A percentile compares a stretch with the other conserved stretches of the same genome.
Conservation (phyloP, 2,113 vertebrate genomes). For the Scytalopus superciliaris region DNA sequence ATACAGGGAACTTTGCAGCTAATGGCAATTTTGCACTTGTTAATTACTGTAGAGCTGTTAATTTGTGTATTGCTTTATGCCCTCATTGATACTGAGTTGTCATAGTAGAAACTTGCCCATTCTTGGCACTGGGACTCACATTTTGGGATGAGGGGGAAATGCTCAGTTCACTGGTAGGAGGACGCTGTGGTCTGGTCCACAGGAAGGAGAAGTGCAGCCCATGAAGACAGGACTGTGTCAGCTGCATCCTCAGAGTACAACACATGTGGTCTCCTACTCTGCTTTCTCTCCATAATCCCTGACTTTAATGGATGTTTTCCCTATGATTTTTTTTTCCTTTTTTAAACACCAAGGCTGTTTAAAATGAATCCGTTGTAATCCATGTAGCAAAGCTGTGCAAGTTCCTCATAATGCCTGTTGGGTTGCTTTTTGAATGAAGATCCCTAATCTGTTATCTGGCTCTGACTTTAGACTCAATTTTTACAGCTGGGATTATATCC, state of each 20-base stretch:
- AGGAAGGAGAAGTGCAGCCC: not conserved
- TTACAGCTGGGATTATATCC: conserved; percentile 19
- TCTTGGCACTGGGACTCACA: not conserved
- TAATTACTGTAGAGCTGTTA: not conserved
- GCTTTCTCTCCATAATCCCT: not conserved
- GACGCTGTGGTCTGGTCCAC: accelerated
- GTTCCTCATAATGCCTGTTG: conserved; percentile 8
- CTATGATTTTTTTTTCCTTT: not conserved
- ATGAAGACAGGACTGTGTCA: accelerated
- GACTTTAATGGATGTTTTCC: not conserved
- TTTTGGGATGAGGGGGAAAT: not conserved
- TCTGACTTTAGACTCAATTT: not conserved
- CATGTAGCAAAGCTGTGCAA: not conserved
- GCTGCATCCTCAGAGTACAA: not conserved
- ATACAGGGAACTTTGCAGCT: not conserved
- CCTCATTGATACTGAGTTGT: not conserved
- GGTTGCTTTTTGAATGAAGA: not conserved
- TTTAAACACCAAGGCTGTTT: not conserved
- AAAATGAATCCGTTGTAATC: conserved; percentile 32
- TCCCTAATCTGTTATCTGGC: conserved; percentile 36
- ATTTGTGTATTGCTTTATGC: not conserved
- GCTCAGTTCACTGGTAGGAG: not conserved
- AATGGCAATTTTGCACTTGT: not conserved
- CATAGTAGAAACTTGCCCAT: not conserved
- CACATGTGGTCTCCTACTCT: not conserved